Evolutionary conservation across 1,140 invertebrate species (phyloP), one percentile per base, ranked within the genome.

Genomic region (Eumeta japonica): DNA sequence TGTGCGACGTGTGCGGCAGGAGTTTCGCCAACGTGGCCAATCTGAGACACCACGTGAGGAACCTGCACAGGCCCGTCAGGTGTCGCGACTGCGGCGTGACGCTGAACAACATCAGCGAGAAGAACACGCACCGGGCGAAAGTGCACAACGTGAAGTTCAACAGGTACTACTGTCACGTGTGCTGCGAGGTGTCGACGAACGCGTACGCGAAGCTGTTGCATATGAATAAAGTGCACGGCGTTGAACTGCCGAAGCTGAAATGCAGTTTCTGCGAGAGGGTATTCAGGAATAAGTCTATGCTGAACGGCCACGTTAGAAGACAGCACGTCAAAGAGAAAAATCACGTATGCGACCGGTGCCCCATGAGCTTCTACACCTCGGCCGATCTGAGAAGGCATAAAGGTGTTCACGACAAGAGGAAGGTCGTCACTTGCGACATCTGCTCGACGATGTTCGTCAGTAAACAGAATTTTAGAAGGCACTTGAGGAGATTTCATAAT

Each of bases 1-100:
- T 61, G 0, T 80, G 79, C 33, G 71, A 78, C n/a, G 50, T 59
- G n/a, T 79, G 78, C 20, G 71, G 65, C 0, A 77, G 76, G 31
- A 63, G 65, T 0, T 80, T 75, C 39, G 62, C 68, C 2, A 62
- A 64, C 34, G 62, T 70, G 28, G 52, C 56, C 37, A 45, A 68
- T 1, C 35, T 78, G 2, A 60, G 64, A 28, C 68, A 60, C 16
- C 80, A 83, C 34, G 50, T 68, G 4, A 5, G 20, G 20, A 55
- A 62, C 29, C 43, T 10, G 3, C 60, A 64, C 43, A 50, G 63
- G 0, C 50, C 36, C 0, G 61, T 61, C 9, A 45, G 28, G 0
- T 73, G 68, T 31, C 39, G 35, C n/a, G n/a, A 37, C 3, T 73
- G 68, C 16, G 37, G 60, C 15, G 5, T 58, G 0, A 38, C 20